Evolutionary conservation across 2,888 invertebrate species (phyloP).

Genomic region (Parnassius glacialis): DNA sequence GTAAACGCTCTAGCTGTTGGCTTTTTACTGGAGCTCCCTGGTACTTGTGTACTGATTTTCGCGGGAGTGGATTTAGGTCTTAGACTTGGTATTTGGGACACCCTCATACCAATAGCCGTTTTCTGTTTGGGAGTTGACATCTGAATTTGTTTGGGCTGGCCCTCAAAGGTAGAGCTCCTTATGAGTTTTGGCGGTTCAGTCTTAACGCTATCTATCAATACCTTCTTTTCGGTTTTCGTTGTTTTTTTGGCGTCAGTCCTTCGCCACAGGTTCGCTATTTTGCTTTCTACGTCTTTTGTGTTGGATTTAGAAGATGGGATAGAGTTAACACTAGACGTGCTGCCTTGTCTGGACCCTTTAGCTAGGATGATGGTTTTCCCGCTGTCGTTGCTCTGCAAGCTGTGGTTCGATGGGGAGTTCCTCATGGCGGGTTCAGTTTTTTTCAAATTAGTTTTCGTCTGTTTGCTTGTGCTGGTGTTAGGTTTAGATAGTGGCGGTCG

Average conservation of each 20-base stretch:
- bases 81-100: constrained; percentile 70
- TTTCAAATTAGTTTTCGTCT: constrained; percentile 42
- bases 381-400: constrained; percentile 78
- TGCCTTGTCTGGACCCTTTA: constrained; percentile 62
- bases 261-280: constrained; percentile 90
- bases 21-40: constrained; percentile 48
- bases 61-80: constrained; percentile 53
- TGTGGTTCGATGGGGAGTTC: constrained; percentile 79
- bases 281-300: constrained; percentile 86
- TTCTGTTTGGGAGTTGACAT: constrained; percentile 70
- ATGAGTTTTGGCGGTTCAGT: constrained; percentile 70
- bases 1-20: constrained; percentile 49
- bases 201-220: constrained; percentile 79
- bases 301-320: constrained; percentile 76
- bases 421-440: constrained; percentile 60
- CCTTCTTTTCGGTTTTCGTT: constrained; percentile 80
- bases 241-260: constrained; percentile 83
- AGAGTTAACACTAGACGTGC: constrained; percentile 82
- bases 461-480: constrained; percentile 36
- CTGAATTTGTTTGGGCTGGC: constrained; percentile 63
- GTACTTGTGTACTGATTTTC: constrained; percentile 39
- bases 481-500: constrained; percentile 52
- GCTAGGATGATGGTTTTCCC: constrained; percentile 67
- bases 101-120: constrained; percentile 68
- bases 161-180: constrained; percentile 85